Conservation (phyloP, 2,797 vertebrate genomes). For the Gambelia wislizenii region DNA sequence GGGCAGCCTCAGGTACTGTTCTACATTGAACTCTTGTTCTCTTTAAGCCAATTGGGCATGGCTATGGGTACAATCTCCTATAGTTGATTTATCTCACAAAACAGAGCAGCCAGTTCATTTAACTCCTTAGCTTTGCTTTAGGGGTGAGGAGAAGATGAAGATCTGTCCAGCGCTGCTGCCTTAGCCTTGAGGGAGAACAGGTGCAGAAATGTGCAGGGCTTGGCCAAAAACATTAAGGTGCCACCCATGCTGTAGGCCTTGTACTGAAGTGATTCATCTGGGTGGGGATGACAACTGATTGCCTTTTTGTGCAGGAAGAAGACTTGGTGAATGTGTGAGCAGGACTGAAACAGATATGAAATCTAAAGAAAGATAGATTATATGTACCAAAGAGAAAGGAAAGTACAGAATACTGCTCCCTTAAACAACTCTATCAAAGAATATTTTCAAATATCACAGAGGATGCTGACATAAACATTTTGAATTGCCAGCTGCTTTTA, state of each 20-base stretch:
- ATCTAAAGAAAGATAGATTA: neutral
- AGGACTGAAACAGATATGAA: neutral
- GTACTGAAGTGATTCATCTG: conserved; percentile 12
- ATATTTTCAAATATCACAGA: neutral
- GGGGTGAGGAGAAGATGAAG: conserved; percentile 8
- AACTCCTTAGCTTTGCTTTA: neutral
- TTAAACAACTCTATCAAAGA: no score
- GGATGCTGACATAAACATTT: neutral
- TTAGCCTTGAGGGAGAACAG: conserved; percentile 32
- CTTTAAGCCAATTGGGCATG: neutral
- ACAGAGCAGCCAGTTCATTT: neutral
- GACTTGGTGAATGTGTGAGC: neutral
- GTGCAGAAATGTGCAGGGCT: conserved; percentile 7
- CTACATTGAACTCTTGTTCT: neutral
- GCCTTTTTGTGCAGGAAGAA: neutral
- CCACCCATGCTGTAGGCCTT: conserved; percentile 30
- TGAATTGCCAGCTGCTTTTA: neutral
- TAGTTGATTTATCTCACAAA: neutral
- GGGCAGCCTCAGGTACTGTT: neutral
- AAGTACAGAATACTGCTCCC: neutral
- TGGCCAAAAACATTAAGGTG: conserved; percentile 19
- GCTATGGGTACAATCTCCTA: neutral
- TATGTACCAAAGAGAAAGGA: neutral
- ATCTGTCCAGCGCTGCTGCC: conserved; percentile 12
- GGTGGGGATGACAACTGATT: conserved; percentile 14